Evolutionary conservation across 2,888 invertebrate genomes (phyloP), one percentile per base, ranked within the genome.

Genomic region (Craniophora ligustri): DNA sequence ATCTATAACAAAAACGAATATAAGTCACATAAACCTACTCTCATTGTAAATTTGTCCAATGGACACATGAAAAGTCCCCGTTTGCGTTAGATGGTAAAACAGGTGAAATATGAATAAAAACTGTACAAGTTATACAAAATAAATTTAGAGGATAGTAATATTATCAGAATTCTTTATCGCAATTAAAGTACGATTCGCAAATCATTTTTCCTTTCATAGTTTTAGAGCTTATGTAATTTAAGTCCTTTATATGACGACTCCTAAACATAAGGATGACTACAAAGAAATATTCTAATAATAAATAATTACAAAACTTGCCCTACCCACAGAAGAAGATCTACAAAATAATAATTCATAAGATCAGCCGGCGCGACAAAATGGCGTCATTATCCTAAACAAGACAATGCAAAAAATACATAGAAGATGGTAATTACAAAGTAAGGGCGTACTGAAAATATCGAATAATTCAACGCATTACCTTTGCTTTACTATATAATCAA

Each of bases 331-430:
- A 81, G 72, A 78, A 80, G 78, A 56, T 58, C 68, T 58, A 77
- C 69, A 86, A 88, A 88, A 87, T 87, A 87, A 82, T 86, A 88
- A 85, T 85, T 87, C 84, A 59, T 75, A 77, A 59, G 87, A 93
- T 93, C 92, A 93, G 93, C 93, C 93, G 93, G 93, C 92, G 91
- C 91, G 83, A 93, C 93, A 93, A 93, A 91, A 93, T 93, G 93
- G 93, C 93, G 93, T 93, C 93, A 91, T 86, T 81, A 84, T 83
- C 83, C 84, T 83, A 88, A 88, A 91, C 88, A 91, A 90, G 87
- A 83, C 79, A 81, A 82, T 81, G 80, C 74, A 75, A 75, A 79
- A 78, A 79, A 68, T 72, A 57, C 39, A 53, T 19, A 58, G 53
- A 58, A 40, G 48, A 50, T 51, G 42, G 42, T 21, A 50, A 36